phyloP scores from a whole-genome alignment of 2,888 invertebrate species.

The Agrotis segetum region DNA sequence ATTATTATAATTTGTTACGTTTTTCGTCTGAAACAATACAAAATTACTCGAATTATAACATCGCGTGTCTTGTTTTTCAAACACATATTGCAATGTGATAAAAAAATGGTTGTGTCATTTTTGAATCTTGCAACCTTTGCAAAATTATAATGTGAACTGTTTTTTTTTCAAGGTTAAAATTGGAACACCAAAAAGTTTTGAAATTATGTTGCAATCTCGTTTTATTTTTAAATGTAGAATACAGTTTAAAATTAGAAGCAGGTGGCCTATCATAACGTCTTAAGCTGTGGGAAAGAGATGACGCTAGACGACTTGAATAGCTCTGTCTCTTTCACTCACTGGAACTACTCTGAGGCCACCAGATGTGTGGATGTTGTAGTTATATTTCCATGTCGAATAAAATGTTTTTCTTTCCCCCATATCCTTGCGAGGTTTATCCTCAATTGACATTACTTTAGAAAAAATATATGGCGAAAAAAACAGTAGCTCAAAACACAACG shows the following conservation, averaged over 20 bases:
- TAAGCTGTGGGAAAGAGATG: no score
- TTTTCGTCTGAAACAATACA: slow-evolving; percentile 44
- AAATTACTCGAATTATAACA: slow-evolving; percentile 36
- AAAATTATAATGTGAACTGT: slow-evolving; percentile 21
- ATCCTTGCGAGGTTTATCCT: no score
- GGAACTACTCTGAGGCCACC: no score
- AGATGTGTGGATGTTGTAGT: no score
- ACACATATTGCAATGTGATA: slow-evolving; percentile 28
- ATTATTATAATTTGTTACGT: slow-evolving; percentile 49
- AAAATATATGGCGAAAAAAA: background rate
- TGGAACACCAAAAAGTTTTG: slow-evolving; percentile 32
- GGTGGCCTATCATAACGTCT: background rate
- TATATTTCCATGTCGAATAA: no score
- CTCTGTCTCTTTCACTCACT: no score
- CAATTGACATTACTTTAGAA: no score
- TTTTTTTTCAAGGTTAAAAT: slow-evolving; percentile 36
- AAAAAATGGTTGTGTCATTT: slow-evolving; percentile 42
- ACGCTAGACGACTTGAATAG: no score
- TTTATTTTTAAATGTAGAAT: slow-evolving; percentile 25
- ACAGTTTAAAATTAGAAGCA: slow-evolving; percentile 9
- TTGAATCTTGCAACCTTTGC: slow-evolving; percentile 39
- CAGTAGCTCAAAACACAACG: slow-evolving; percentile 22
- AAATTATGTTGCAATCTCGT: slow-evolving; percentile 39
- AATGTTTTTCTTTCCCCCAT: no score
- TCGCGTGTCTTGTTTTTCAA: slow-evolving; percentile 37